phyloP scores from a whole-genome alignment of 2,113 vertebrate species.

The Coreoperca whiteheadi region DNA sequence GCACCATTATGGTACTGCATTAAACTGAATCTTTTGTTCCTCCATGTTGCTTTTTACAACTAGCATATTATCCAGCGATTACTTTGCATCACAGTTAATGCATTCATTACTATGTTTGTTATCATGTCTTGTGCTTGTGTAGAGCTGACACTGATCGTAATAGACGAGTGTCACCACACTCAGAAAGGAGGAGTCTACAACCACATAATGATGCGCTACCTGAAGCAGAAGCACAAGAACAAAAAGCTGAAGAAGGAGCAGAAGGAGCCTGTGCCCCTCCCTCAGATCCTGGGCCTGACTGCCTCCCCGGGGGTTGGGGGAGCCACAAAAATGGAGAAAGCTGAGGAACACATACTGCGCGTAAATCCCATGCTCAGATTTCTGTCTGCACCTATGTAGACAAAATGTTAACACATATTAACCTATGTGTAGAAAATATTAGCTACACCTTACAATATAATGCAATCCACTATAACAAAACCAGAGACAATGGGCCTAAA shows the following conservation, averaged over 20 bases:
- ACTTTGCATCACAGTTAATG: background rate
- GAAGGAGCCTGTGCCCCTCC: conserved; percentile 80
- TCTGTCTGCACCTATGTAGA: background rate
- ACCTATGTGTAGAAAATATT: background rate
- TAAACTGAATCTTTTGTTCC: background rate
- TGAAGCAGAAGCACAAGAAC: conserved; percentile 90
- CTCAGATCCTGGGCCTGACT: conserved; percentile 95
- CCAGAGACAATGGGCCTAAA: background rate
- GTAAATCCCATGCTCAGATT: conserved; percentile 81
- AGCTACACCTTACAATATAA: background rate
- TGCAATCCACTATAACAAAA: background rate
- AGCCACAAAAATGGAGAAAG: conserved; percentile 86
- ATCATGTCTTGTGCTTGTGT: conserved; percentile 17
- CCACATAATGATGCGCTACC: conserved; percentile 93
- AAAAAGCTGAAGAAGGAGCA: conserved; percentile 81
- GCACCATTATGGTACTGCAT: background rate
- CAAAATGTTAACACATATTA: background rate
- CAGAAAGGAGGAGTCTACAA: conserved; percentile 95
- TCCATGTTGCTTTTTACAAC: background rate
- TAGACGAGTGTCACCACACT: conserved; percentile 98
- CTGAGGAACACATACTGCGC: conserved; percentile 93
- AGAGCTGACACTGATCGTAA: conserved; percentile 95
- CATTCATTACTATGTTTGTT: background rate
- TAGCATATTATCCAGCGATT: background rate
- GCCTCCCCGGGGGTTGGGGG: conserved; percentile 94